phyloP scores from a whole-genome alignment of 2,888 invertebrate genomes.

The Malacosoma neustria region DNA sequence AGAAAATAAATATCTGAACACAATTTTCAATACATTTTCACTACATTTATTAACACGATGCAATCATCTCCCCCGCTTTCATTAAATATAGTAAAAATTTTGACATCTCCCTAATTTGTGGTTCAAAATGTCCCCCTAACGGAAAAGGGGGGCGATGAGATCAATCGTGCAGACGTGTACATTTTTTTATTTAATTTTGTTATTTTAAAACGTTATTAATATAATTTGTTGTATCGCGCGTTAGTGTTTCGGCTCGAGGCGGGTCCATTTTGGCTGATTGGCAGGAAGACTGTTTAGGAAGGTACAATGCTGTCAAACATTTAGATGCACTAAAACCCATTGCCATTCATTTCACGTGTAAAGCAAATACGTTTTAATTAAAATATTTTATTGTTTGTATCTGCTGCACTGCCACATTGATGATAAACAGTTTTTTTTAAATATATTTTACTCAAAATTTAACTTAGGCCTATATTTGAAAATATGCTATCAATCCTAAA shows the following conservation, averaged over 20 bases:
- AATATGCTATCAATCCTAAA: no score
- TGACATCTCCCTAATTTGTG: constrained; percentile 42
- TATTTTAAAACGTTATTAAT: constrained; percentile 72
- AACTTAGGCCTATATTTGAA: no score
- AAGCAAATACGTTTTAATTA: no score
- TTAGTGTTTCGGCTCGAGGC: constrained; percentile 35
- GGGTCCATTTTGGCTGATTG: constrained; percentile 36
- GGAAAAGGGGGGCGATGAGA: constrained; percentile 29
- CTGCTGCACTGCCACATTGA: no score
- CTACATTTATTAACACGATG: constrained; percentile 54
- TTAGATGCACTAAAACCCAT: no score
- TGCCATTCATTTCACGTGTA: no score
- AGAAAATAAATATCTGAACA: constrained; percentile 50
- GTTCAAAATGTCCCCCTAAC: constrained; percentile 41
- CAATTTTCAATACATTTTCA: constrained; percentile 56
- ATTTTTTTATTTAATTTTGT: constrained; percentile 65
- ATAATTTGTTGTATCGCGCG: constrained; percentile 72
- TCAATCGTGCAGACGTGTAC: constrained; percentile 55
- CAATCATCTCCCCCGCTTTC: constrained; percentile 32
- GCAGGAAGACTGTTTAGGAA: constrained; percentile 62
- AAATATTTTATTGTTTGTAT: no score
- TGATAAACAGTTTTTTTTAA: no score
- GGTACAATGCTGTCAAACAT: constrained; percentile 20
- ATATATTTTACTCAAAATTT: no score
- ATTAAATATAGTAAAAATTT: constrained; percentile 39